Conservation (phyloP, 1,140 invertebrate genomes). For the Catajapyx aquilonaris region DNA sequence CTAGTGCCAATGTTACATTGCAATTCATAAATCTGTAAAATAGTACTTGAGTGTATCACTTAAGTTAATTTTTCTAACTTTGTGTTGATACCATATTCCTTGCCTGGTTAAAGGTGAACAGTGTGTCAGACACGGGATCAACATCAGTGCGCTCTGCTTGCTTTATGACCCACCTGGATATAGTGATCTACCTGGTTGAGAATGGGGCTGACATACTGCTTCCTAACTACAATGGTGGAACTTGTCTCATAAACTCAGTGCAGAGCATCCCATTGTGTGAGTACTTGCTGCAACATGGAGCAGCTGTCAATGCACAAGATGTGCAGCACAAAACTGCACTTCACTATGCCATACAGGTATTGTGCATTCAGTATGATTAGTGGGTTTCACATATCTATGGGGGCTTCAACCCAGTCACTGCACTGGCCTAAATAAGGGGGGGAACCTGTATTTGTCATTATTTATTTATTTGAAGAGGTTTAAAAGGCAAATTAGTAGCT, state of each 20-base stretch:
- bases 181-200: slow-evolving; percentile 55
- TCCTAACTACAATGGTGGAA: slow-evolving; percentile 79
- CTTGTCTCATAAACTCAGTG: slow-evolving; percentile 82
- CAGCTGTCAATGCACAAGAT: slow-evolving; percentile 65
- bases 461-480: no score
- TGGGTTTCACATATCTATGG: no score
- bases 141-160: slow-evolving; percentile 76
- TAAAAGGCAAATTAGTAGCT: slow-evolving; percentile 1
- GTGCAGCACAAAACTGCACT: slow-evolving; percentile 79
- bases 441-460: neutral
- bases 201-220: slow-evolving; percentile 66
- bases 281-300: slow-evolving; percentile 53
- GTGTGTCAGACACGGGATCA: slow-evolving; percentile 67
- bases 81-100: neutral
- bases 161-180: slow-evolving; percentile 75
- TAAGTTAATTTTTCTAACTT: neutral
- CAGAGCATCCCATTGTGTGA: slow-evolving; percentile 62
- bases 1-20: slow-evolving; percentile 16
- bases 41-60: no score
- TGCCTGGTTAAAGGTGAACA: no score
- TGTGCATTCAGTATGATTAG: slow-evolving; percentile 14
- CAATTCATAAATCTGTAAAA: neutral
- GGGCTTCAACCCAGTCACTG: no score
- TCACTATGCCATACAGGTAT: slow-evolving; percentile 84
- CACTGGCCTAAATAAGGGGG: no score